Evolutionary conservation across 2,113 vertebrate species (phyloP).

Genomic region (Ellobius talpinus): DNA sequence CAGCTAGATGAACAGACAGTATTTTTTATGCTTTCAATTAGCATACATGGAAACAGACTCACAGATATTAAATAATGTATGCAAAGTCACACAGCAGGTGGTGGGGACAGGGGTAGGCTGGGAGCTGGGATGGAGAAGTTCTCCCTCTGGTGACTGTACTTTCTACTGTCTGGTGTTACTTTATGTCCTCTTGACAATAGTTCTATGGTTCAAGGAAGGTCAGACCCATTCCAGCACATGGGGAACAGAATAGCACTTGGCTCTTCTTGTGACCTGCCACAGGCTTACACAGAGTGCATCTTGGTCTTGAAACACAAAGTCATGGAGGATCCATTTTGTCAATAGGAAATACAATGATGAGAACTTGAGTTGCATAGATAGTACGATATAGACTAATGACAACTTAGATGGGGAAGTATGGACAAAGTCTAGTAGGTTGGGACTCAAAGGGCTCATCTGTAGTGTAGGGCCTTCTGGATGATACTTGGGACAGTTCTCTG

Average conservation of each 20-base stretch:
- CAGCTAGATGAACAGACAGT: background rate
- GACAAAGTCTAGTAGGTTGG: background rate
- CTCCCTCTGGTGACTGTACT: background rate
- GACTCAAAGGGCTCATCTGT: background rate
- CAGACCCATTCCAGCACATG: background rate
- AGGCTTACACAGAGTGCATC: conserved; percentile 6
- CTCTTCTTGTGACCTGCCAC: background rate
- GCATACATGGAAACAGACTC: conserved; percentile 20
- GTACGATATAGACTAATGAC: background rate
- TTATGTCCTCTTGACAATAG: background rate
- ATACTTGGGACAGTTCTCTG: background rate
- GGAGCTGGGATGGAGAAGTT: background rate
- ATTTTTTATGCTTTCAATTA: conserved; percentile 53
- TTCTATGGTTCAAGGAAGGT: background rate
- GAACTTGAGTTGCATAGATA: background rate
- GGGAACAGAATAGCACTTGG: background rate
- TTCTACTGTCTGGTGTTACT: background rate
- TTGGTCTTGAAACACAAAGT: background rate
- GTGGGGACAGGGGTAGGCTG: background rate
- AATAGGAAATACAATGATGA: background rate
- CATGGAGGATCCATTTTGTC: background rate
- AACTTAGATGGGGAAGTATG: background rate
- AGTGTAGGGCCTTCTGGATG: background rate
- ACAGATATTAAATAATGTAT: conserved; percentile 39
- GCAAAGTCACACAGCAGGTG: background rate